phyloP scores from a whole-genome alignment of 2,888 invertebrate species.

The Blastobasis lacticolella region DNA sequence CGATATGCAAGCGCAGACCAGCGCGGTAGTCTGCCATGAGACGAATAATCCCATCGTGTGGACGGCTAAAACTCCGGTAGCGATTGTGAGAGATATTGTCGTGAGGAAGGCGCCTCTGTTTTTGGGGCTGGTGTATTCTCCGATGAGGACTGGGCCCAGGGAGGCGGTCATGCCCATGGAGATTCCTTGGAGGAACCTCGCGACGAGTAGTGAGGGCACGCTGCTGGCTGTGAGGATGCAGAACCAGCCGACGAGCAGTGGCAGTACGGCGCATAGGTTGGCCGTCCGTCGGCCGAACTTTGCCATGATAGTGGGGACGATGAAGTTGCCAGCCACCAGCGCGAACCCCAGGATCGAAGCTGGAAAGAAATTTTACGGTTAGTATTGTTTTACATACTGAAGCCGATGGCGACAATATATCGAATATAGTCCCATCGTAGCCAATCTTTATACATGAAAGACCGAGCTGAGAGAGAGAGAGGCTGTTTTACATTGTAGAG shows the following conservation, averaged over 20 bases:
- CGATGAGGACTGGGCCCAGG: conserved; percentile 61
- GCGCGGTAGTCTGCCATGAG: conserved; percentile 69
- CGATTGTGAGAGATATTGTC: conserved; percentile 73
- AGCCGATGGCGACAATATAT: too few species aligned
- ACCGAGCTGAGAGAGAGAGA: too few species aligned
- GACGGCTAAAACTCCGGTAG: conserved; percentile 72
- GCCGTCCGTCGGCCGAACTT: conserved; percentile 68
- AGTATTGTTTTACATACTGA: too few species aligned
- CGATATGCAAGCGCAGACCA: conserved; percentile 57
- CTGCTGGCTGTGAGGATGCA: conserved; percentile 36
- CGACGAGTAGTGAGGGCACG: conserved; percentile 38
- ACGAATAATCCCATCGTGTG: conserved; percentile 76
- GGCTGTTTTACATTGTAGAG: too few species aligned
- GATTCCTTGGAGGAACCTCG: conserved; percentile 54
- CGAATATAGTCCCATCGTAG: too few species aligned
- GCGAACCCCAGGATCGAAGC: conserved; percentile 48
- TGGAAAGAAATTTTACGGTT: conserved; percentile 21
- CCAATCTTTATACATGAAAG: too few species aligned
- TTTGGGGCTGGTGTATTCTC: conserved; percentile 71
- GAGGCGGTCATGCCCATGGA: conserved; percentile 68
- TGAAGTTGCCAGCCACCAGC: conserved; percentile 42
- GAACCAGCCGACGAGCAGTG: conserved; percentile 69
- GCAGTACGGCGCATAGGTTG: conserved; percentile 55
- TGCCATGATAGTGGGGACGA: conserved; percentile 60
- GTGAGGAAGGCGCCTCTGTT: conserved; percentile 76